Percentiles rank a stretch among this genome's conserved stretches.
phyloP scores from a whole-genome alignment of 1,140 invertebrate genomes.

The Teleopsis dalmanni region DNA sequence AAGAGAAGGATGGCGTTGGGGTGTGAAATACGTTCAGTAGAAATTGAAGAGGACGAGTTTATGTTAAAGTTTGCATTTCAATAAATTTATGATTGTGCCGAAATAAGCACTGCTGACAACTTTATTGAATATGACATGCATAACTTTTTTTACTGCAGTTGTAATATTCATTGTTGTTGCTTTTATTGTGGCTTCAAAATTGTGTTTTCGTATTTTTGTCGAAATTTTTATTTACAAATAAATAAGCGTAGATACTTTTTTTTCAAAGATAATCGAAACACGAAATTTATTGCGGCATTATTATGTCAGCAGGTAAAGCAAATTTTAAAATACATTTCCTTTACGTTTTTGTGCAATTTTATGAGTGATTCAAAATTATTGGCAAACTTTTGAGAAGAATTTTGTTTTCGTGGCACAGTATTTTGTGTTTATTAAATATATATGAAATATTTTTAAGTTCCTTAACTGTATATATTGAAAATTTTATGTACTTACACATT shows the following conservation, averaged over 20 bases:
- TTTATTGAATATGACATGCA: constrained; percentile 10
- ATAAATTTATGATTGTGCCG: constrained; percentile 16
- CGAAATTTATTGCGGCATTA: constrained; percentile 11
- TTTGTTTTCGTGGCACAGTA: neutral
- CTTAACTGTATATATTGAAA: neutral
- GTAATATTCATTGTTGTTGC: neutral
- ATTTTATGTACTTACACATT: constrained; percentile 64
- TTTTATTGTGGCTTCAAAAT: neutral
- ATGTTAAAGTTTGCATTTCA: constrained; percentile 13
- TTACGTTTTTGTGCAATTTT: neutral
- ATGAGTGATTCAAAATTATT: constrained; percentile 1
- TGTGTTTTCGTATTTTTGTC: constrained; percentile 1
- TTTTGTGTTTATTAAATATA: neutral
- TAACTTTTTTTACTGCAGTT: too few relatives aligned
- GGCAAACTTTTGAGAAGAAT: neutral
- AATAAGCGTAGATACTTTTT: neutral
- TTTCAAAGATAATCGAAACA: constrained; percentile 3
- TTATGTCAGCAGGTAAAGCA: constrained; percentile 6
- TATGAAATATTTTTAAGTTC: neutral
- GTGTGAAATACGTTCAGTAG: too few relatives aligned
- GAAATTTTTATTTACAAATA: constrained; percentile 7
- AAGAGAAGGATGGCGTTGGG: too few relatives aligned
- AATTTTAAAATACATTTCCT: too few relatives aligned
- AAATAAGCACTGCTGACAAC: constrained; percentile 10
- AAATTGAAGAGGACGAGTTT: too few relatives aligned